Evolutionary conservation across 2,888 invertebrate genomes (phyloP).

Genomic region (Drosophila demipolita): DNA sequence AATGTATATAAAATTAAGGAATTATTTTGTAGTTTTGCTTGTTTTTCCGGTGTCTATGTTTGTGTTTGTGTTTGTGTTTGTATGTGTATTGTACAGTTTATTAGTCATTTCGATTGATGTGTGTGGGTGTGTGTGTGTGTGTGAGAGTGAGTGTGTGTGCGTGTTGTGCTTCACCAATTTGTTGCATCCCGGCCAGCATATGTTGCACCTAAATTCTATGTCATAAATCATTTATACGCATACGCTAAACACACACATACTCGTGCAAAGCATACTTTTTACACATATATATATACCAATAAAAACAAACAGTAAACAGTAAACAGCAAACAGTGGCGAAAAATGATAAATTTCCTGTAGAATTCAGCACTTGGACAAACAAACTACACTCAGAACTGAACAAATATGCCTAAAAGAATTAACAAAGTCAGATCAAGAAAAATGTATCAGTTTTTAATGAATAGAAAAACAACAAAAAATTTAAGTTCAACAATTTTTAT

Average conservation of each 20-base stretch:
- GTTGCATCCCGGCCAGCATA: slow-evolving; percentile 40
- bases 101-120: not conserved
- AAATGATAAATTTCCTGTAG: not conserved
- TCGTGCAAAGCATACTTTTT: slow-evolving; percentile 7
- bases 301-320: not conserved
- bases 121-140: slow-evolving; percentile 18
- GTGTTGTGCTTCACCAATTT: slow-evolving; percentile 14
- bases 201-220: slow-evolving; percentile 41
- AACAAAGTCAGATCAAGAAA: not conserved
- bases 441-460: no score
- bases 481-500: no score
- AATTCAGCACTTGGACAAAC: slow-evolving; percentile 28
- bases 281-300: slow-evolving; percentile 12
- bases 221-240: slow-evolving; percentile 49
- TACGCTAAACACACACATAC: slow-evolving; percentile 13
- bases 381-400: slow-evolving; percentile 8
- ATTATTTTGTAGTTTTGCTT: slow-evolving; percentile 18
- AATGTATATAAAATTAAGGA: not conserved
- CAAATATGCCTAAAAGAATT: not conserved
- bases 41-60: slow-evolving; percentile 15
- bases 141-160: slow-evolving; percentile 17
- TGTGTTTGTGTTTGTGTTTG: slow-evolving; percentile 9
- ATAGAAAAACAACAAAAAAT: no score
- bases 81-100: slow-evolving; percentile 2
- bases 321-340: not conserved